Conservation (phyloP, 2,113 vertebrate genomes). For the Coptodon bakossiorum region DNA sequence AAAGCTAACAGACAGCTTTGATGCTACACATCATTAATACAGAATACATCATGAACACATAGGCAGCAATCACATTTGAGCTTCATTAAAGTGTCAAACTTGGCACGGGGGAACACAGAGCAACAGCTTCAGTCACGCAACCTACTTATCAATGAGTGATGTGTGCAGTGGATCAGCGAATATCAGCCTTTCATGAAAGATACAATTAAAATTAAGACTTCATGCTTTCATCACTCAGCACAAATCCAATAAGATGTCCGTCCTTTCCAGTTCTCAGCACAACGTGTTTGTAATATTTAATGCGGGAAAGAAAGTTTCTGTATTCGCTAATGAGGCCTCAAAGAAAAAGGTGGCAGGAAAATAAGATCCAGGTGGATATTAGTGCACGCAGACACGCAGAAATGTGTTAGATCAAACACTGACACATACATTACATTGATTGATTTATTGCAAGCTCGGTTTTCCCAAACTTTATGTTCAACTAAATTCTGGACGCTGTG, state of each 20-base stretch:
- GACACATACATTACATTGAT: not conserved
- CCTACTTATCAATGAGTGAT: conserved; percentile 26
- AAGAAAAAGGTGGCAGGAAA: not conserved
- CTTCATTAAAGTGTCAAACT: conserved; percentile 5
- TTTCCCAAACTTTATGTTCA: not conserved
- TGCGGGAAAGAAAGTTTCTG: not conserved
- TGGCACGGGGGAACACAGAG: not conserved
- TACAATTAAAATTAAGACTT: not conserved
- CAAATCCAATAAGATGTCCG: conserved; percentile 17
- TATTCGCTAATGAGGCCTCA: not conserved
- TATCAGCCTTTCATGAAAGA: not conserved
- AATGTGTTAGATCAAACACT: not conserved
- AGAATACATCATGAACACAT: conserved; percentile 16
- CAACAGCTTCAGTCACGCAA: conserved; percentile 1
- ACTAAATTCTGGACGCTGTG: not conserved
- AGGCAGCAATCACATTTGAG: conserved; percentile 15
- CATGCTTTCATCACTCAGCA: conserved; percentile 15
- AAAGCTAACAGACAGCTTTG: not conserved
- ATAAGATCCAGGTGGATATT: not conserved
- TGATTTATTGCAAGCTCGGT: not conserved
- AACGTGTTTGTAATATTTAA: not conserved
- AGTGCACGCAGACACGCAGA: not conserved
- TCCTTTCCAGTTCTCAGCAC: not conserved
- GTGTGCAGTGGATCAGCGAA: not conserved
- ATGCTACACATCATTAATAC: conserved; percentile 5